These are phyloP conservation scores for Geotrupes spiniger DNA, from an alignment of 2,888 invertebrate species.

Conservation along the genomic window DNA sequence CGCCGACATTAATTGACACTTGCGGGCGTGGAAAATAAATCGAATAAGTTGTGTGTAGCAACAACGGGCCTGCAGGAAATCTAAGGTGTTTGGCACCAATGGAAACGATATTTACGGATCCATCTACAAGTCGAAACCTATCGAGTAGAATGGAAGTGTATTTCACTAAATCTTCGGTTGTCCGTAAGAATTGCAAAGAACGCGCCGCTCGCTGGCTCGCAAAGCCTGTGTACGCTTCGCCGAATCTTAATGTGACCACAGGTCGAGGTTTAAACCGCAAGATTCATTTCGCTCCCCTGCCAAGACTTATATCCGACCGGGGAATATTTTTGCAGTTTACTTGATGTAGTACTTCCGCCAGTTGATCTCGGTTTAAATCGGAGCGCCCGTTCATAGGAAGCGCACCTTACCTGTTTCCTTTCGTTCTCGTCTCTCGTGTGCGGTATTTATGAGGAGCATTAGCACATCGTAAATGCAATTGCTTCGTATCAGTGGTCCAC, in stretches of 20 bases:
- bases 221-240: slow-evolving; percentile 12
- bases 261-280: slow-evolving; percentile 10
- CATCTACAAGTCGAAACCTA: too few relatives aligned
- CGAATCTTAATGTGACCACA: slow-evolving; percentile 17
- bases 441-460: slow-evolving; percentile 34
- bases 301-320: slow-evolving; percentile 27
- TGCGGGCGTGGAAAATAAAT: too few relatives aligned
- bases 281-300: slow-evolving; percentile 11
- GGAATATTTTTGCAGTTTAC: slow-evolving; percentile 33
- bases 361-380: slow-evolving; percentile 30
- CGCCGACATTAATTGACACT: too few relatives aligned
- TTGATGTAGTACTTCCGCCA: slow-evolving; percentile 30
- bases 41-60: too few relatives aligned
- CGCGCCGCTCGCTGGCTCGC: too few relatives aligned
- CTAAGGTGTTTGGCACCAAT: too few relatives aligned
- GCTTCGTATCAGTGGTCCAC: too few relatives aligned
- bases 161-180: too few relatives aligned
- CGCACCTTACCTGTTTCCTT: slow-evolving; percentile 31
- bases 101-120: too few relatives aligned
- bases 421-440: slow-evolving; percentile 27
- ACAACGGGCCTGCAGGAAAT: too few relatives aligned
- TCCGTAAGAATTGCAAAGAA: too few relatives aligned
- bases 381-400: slow-evolving; percentile 21
- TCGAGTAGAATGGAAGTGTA: too few relatives aligned
- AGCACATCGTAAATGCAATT: slow-evolving; percentile 24